phyloP scores from a whole-genome alignment of 2,888 invertebrate species.

The Ectropis crepuscularia region DNA sequence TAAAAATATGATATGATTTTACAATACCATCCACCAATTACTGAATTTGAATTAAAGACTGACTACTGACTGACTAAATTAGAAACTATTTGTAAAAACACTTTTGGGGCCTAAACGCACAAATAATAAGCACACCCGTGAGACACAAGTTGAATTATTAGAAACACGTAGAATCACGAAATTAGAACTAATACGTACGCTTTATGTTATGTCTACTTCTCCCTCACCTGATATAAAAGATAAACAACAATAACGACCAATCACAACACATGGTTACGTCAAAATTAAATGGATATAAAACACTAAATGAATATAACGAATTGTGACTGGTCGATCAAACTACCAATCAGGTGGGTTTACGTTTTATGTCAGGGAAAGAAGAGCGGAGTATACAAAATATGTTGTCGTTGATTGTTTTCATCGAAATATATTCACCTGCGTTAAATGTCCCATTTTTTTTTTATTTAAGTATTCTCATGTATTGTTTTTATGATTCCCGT shows the following conservation, averaged over 20 bases:
- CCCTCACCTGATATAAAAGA: too few relatives aligned
- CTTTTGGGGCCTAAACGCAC: slow-evolving; percentile 40
- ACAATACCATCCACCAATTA: too few relatives aligned
- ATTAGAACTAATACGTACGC: slow-evolving; percentile 36
- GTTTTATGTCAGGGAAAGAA: too few relatives aligned
- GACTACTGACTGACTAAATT: slow-evolving; percentile 36
- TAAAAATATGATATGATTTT: too few relatives aligned
- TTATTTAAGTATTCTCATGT: slow-evolving; percentile 48
- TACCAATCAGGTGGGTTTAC: too few relatives aligned
- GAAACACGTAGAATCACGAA: slow-evolving; percentile 40
- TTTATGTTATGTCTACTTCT: slow-evolving; percentile 12
- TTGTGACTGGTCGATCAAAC: too few relatives aligned
- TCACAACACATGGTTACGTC: too few relatives aligned
- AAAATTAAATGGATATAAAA: too few relatives aligned
- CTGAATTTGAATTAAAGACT: neutral
- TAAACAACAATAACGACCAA: too few relatives aligned
- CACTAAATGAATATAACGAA: too few relatives aligned
- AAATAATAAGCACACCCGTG: slow-evolving; percentile 40
- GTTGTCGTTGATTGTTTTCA: slow-evolving; percentile 4
- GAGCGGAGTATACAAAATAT: slow-evolving; percentile 17
- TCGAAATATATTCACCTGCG: slow-evolving; percentile 1
- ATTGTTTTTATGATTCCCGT: slow-evolving; percentile 47
- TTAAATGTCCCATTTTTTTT: slow-evolving; percentile 35
- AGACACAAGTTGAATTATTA: slow-evolving; percentile 37
- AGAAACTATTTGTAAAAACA: slow-evolving; percentile 37